Conservation (phyloP, 1,140 invertebrate species). For the Diprion similis region DNA sequence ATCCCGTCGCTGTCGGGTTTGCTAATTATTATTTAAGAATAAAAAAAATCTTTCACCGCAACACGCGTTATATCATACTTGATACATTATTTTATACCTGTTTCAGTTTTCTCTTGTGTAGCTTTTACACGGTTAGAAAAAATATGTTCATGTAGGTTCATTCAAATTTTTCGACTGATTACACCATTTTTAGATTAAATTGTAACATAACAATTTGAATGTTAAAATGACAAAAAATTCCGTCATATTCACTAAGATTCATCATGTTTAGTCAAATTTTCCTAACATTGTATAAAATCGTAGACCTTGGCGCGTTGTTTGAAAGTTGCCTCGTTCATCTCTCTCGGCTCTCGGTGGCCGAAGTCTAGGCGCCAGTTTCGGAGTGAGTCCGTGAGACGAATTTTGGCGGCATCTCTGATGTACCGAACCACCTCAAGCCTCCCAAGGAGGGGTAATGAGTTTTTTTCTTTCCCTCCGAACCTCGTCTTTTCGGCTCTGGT, state of each 20-base stretch:
- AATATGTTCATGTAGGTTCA: too few relatives aligned
- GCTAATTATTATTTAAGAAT: too few relatives aligned
- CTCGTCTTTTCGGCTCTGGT: slow-evolving; percentile 20
- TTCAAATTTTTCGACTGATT: too few relatives aligned
- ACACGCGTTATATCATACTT: too few relatives aligned
- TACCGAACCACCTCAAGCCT: background rate
- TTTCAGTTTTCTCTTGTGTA: too few relatives aligned
- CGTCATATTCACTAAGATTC: background rate
- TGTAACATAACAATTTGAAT: too few relatives aligned
- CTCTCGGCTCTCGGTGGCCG: slow-evolving; percentile 12
- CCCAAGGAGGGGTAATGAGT: background rate
- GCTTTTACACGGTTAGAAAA: too few relatives aligned
- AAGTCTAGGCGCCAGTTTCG: slow-evolving; percentile 22
- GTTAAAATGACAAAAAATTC: background rate
- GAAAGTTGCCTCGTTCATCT: slow-evolving; percentile 25
- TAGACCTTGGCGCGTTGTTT: slow-evolving; percentile 18
- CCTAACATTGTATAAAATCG: background rate
- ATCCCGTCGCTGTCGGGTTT: too few relatives aligned
- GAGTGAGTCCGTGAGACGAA: slow-evolving; percentile 32
- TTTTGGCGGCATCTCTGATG: slow-evolving; percentile 25
- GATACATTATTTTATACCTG: too few relatives aligned
- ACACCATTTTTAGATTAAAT: too few relatives aligned
- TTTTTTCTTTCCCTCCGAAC: background rate
- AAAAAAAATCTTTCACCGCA: too few relatives aligned
- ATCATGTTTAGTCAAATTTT: background rate